A percentile compares a stretch with the other conserved stretches of the same genome.
phyloP scores from a whole-genome alignment of 1,140 invertebrate species.

The Trichonephila clavata region DNA sequence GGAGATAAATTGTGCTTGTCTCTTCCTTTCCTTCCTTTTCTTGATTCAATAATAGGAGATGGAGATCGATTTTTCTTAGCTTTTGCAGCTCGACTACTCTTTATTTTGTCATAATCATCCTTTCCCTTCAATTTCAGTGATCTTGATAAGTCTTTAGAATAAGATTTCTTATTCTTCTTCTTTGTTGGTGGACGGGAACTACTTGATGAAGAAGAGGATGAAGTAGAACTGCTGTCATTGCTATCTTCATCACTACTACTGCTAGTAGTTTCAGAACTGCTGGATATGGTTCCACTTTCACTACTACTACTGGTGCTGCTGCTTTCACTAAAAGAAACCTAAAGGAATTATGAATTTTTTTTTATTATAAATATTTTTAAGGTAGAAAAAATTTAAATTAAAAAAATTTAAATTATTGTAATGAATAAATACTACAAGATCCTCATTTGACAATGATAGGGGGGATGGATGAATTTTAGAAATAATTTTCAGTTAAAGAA shows the following conservation, averaged over 20 bases:
- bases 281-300: constrained; percentile 75
- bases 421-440: too few relatives aligned
- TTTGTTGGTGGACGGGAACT: constrained; percentile 35
- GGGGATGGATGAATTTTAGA: too few relatives aligned
- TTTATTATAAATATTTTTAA: too few relatives aligned
- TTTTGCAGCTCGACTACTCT: constrained; percentile 53
- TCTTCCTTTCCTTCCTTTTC: constrained; percentile 13
- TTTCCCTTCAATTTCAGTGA: neutral
- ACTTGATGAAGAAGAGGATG: constrained; percentile 75
- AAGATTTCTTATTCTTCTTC: constrained; percentile 52
- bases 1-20: constrained; percentile 56
- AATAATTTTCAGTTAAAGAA: too few relatives aligned
- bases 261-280: constrained; percentile 66
- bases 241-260: constrained; percentile 77
- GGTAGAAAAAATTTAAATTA: too few relatives aligned
- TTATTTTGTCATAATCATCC: constrained; percentile 69
- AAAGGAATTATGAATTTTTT: neutral
- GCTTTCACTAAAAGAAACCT: constrained; percentile 74
- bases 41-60: constrained; percentile 42
- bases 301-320: constrained; percentile 75
- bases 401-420: too few relatives aligned
- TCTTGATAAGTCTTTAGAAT: neutral
- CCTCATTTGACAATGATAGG: too few relatives aligned
- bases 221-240: constrained; percentile 65
- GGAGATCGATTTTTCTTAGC: constrained; percentile 40